Evolutionary conservation across 30 jellyfish, hydroid and myxozoan species (phyloP), one percentile per base, ranked within the genome.

Genomic region (Turritopsis rubra): DNA sequence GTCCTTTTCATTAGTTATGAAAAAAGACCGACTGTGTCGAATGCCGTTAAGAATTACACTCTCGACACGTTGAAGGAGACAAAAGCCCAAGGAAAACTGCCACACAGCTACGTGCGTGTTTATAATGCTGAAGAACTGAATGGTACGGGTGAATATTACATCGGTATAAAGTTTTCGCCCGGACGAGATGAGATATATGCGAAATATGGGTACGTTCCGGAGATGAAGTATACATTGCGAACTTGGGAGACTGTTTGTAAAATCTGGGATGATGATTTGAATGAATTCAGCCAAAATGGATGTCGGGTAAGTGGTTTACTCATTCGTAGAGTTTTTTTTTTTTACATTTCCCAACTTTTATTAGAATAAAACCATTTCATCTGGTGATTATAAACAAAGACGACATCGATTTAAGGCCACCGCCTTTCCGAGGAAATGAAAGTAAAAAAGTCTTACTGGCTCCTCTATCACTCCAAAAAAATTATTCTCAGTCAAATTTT

Each of bases 201-300:
- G 1, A 71, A 75, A 5, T 81, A 76, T 66, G 98, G 95, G 1
- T 87, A 88, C 28, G 65, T 80, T 20, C 95, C 98, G 1, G 30
- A 79, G 8, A 71, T 85, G 93, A 84, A 85, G 52, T 92, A 92
- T 81, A 87, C 96, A 0, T 71, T 88, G 21, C 83, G 96, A 52
- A 88, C 87, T 20, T 92, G 85, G 73, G 96, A 92, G 82, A 82
- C 89, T 29, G 79, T 72, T 84, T 92, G 98, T 86, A 92, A 92
- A 66, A 80, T 85, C 22, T 92, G 98, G 98, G 91, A 92, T 87
- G 98, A 88, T 18, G 96, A 92, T 18, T 16, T 80, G 83, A 86
- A 84, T 72, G 80, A 22, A 7, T 92, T 91, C 91, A 81, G 90
- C 16, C 66, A 89, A 1, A 79, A 88, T n/a, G 96, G 96, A 4